Base-by-base conservation (phyloP, 1,140 invertebrate species). In the Drosophila dunni region DNA sequence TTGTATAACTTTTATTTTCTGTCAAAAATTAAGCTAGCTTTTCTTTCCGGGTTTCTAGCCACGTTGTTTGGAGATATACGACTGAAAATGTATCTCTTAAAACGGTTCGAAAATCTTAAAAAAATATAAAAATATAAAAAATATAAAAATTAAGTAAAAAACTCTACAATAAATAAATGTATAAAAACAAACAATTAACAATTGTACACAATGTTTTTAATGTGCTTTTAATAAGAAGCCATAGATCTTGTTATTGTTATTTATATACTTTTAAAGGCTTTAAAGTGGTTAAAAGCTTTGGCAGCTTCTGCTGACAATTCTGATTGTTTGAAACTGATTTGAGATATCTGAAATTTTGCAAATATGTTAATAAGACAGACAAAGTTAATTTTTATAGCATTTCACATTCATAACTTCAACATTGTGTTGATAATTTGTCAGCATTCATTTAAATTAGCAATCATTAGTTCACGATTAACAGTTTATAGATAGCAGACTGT, bases 41-140 rank as follows among this genome's bases (percentile, higher is more conserved):
- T 74, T 81, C 78, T 81, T 79, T 79, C 77, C 77, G 77, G 74
- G 77, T 77, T 53, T 29, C 1, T 54, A 54, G 36, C 13, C 34
- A 38, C 34, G 17, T 53, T 53, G 5, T 38, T 8, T 9, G 9
- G 10, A 15, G 8, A 46, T 15, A 29, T 29, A 29, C 7, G 20
- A 38, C 17, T 40, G 17, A 29, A 51, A 65, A 38, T 36, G 9
- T 17, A 56, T 56, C 29, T 36, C 42, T 61, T 70, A 66, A 79
- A 65, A 58, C 79, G 79, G 75, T 50, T 63, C 63, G 78, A 62
- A 78, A 67, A 33, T 48, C 40, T 20, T 66, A 36, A 56, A 46
- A 46, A 56, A 46, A 38, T 56, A 24, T 38, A 11, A 10, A 9
- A 40, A 24, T 54, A 66, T 46, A 56, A 46, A 46, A 56, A 46